Evolutionary conservation across 2,113 vertebrate genomes (phyloP).

Genomic region (Bufo gargarizans): DNA sequence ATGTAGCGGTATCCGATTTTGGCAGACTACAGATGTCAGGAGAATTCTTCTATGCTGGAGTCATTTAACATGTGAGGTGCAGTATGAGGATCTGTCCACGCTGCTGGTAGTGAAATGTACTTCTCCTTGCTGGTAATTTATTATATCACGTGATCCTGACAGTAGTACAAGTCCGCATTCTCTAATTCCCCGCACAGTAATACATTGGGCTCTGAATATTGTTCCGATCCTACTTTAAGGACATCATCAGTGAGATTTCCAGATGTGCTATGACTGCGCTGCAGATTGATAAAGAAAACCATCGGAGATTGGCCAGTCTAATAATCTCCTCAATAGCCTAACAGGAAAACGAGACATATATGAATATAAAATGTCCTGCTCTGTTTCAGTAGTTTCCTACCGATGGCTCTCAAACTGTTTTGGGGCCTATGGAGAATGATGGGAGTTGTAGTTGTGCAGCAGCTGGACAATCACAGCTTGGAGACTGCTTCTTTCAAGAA

Average conservation of each 20-base stretch:
- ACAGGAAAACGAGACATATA: neutral
- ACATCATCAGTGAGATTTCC: slow-evolving; percentile 22
- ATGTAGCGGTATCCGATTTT: slow-evolving; percentile 1
- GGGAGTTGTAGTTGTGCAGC: neutral
- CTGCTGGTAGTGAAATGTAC: neutral
- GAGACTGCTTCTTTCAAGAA: no score
- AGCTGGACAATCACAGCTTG: no score
- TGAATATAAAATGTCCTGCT: neutral
- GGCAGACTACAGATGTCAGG: neutral
- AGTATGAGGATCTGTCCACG: neutral
- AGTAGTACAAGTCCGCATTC: slow-evolving; percentile 27
- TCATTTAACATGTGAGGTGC: neutral
- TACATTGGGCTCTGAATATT: slow-evolving; percentile 33
- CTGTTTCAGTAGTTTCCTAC: no score
- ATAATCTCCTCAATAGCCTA: neutral
- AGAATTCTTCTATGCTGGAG: neutral
- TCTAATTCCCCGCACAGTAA: slow-evolving; percentile 16
- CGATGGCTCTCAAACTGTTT: no score
- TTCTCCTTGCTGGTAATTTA: slow-evolving; percentile 23
- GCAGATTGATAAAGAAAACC: neutral
- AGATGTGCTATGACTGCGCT: slow-evolving; percentile 23
- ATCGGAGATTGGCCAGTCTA: neutral
- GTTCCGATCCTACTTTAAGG: slow-evolving; percentile 11
- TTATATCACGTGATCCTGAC: slow-evolving; percentile 29
- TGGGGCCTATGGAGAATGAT: neutral